phyloP scores from a whole-genome alignment of 1,140 invertebrate genomes.

The Cepaea nemoralis region DNA sequence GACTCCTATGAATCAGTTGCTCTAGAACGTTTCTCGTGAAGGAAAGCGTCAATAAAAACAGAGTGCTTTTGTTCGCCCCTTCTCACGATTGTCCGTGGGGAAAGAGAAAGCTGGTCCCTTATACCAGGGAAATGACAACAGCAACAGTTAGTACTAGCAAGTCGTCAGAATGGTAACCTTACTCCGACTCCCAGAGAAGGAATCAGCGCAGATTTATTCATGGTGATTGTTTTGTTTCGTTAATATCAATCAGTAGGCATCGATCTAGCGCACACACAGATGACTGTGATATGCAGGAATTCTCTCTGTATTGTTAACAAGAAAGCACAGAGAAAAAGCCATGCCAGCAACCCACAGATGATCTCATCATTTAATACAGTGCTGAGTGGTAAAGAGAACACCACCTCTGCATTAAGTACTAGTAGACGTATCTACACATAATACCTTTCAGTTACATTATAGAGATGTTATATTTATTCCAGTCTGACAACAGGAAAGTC shows the following conservation, averaged over 20 bases:
- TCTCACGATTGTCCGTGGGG: not conserved
- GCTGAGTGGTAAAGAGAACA: no score
- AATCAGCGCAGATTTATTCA: not conserved
- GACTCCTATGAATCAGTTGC: conserved; percentile 28
- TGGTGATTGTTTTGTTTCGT: not conserved
- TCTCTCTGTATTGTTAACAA: no score
- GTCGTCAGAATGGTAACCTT: not conserved
- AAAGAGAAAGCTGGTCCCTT: not conserved
- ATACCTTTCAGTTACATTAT: no score
- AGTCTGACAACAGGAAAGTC: no score
- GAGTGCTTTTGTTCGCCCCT: not conserved
- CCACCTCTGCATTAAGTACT: no score
- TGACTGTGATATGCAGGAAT: no score
- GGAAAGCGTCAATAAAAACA: conserved; percentile 21
- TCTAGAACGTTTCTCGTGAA: not conserved
- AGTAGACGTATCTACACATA: no score
- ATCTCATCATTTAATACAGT: no score
- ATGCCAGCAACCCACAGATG: no score
- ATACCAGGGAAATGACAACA: not conserved
- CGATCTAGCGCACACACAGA: not conserved
- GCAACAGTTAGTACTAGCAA: conserved; percentile 1
- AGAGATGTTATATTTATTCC: no score
- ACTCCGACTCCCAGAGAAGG: not conserved
- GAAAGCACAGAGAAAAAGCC: no score
- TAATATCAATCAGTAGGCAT: not conserved